Evolutionary conservation across 2,797 vertebrate genomes (phyloP).

Genomic region (Sylvia borin): DNA sequence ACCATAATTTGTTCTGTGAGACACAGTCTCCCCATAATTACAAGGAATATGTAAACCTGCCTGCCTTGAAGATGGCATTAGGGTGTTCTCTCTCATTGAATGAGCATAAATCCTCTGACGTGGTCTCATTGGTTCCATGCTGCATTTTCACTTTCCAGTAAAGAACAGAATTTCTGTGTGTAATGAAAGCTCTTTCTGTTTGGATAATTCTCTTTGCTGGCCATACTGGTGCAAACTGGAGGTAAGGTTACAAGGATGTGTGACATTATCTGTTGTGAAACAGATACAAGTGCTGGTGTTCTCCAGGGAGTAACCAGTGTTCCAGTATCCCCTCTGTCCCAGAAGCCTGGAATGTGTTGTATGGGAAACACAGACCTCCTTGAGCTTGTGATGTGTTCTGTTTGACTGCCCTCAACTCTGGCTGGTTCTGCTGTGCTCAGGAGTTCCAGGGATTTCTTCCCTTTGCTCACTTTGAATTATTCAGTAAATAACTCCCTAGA

Average conservation of each 20-base stretch:
- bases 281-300: background rate
- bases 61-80: background rate
- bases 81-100: background rate
- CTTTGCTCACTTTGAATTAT: background rate
- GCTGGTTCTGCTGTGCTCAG: background rate
- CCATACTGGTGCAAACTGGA: background rate
- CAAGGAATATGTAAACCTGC: background rate
- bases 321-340: background rate
- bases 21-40: background rate
- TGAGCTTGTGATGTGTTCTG: background rate
- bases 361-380: background rate
- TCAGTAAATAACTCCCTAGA: background rate
- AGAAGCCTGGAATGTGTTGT: background rate
- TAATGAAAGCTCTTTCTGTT: background rate
- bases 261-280: background rate
- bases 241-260: background rate
- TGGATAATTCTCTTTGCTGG: background rate
- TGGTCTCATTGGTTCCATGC: background rate
- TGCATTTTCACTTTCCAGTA: background rate
- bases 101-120: background rate
- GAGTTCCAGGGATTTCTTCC: background rate
- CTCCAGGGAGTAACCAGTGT: background rate
- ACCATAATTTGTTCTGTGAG: slow-evolving; percentile 13
- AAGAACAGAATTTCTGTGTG: background rate
- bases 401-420: accelerated